Evolutionary conservation across 2,797 vertebrate species (phyloP).

Genomic region (Leptoclinus maculatus): DNA sequence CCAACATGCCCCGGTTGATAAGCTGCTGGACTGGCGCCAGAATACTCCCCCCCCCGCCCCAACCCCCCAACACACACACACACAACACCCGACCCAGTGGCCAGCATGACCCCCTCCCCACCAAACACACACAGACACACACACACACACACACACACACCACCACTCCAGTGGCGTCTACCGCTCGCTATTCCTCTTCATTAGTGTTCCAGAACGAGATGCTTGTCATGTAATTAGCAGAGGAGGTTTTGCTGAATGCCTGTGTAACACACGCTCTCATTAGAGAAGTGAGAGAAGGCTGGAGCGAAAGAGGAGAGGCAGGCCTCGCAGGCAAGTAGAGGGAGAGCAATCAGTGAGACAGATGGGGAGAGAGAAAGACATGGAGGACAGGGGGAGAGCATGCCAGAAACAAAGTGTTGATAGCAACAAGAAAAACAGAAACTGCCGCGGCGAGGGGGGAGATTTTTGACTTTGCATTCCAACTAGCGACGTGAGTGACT

Average conservation of each 20-base stretch:
- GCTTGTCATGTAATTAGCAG: constrained; percentile 82
- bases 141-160: constrained; percentile 37
- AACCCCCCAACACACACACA: constrained; percentile 20
- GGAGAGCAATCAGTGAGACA: constrained; percentile 48
- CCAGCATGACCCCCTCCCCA: constrained; percentile 40
- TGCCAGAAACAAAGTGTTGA: constrained; percentile 27
- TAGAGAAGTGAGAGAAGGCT: constrained; percentile 69
- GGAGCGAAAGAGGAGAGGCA: constrained; percentile 48
- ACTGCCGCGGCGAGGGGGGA: neutral
- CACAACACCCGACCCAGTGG: constrained; percentile 43
- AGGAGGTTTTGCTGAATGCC: constrained; percentile 74
- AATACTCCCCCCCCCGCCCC: constrained; percentile 51
- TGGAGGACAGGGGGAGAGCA: constrained; percentile 20
- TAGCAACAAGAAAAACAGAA: constrained; percentile 38
- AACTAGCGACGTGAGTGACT: constrained; percentile 7
- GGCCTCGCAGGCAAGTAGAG: constrained; percentile 52
- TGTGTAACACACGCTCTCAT: constrained; percentile 75
- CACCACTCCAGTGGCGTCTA: constrained; percentile 68
- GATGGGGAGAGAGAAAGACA: constrained; percentile 33
- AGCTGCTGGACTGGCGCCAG: constrained; percentile 77
- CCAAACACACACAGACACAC: constrained; percentile 37
- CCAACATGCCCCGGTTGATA: constrained; percentile 78
- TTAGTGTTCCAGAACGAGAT: constrained; percentile 82
- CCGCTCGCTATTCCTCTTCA: constrained; percentile 79
- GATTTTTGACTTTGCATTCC: constrained; percentile 22